Percentiles rank a stretch among this genome's conserved stretches.
phyloP scores from a whole-genome alignment of 2,113 vertebrate species.

The Hemichromis elongatus region DNA sequence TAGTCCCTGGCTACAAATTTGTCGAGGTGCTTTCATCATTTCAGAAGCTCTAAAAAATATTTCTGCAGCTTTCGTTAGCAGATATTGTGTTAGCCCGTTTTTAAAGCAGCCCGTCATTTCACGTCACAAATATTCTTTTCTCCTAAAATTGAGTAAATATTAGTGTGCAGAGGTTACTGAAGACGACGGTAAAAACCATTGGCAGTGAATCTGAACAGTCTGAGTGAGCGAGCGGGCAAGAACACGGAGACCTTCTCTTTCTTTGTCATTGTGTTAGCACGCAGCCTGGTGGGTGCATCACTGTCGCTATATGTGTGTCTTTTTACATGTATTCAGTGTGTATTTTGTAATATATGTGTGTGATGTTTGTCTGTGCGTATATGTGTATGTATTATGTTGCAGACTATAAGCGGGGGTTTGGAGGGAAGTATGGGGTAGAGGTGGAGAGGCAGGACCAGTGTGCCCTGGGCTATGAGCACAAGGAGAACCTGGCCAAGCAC shows the following conservation, averaged over 20 bases:
- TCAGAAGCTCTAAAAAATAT: not conserved
- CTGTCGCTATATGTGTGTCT: not conserved
- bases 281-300: not conserved
- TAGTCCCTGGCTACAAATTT: not conserved
- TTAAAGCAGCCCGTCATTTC: not conserved
- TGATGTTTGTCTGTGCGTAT: not conserved
- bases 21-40: not conserved
- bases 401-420: constrained; percentile 93
- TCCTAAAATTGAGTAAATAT: not conserved
- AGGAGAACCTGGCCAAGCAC: constrained; percentile 87
- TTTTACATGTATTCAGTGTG: not conserved
- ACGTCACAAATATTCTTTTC: not conserved
- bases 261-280: not conserved
- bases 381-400: constrained; percentile 66
- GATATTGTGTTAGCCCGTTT: not conserved
- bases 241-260: not conserved
- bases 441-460: constrained; percentile 84
- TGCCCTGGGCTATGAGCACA: constrained; percentile 88
- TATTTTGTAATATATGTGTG: not conserved
- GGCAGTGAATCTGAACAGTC: not conserved
- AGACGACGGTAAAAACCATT: not conserved
- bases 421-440: constrained; percentile 87
- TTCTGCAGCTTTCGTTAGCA: not conserved
- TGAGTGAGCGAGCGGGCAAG: not conserved
- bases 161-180: not conserved